phyloP scores from a whole-genome alignment of 1,140 invertebrate species.

The Nasonia longicornis region DNA sequence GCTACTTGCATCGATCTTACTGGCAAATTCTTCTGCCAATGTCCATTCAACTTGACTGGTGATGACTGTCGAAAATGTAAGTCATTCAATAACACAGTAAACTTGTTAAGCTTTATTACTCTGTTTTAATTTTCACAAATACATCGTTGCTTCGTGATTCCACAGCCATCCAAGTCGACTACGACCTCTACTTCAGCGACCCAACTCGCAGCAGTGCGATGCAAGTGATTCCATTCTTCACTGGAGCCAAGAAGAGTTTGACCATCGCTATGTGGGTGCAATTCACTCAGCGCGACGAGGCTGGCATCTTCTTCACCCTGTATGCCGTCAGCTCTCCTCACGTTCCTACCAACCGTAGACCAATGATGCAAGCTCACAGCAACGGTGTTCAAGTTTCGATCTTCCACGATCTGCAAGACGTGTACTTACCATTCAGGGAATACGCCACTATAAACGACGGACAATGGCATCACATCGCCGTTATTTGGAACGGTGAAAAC shows the following conservation, averaged over 20 bases:
- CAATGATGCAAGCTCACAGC: slow-evolving; percentile 89
- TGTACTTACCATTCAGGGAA: slow-evolving; percentile 90
- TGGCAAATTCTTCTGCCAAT: slow-evolving; percentile 93
- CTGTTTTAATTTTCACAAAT: slow-evolving; percentile 25
- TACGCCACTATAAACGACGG: slow-evolving; percentile 95
- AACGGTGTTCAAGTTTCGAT: slow-evolving; percentile 90
- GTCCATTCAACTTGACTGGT: slow-evolving; percentile 95
- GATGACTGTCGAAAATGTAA: slow-evolving; percentile 95
- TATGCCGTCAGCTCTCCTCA: slow-evolving; percentile 88
- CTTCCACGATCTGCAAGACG: slow-evolving; percentile 88
- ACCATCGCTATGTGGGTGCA: slow-evolving; percentile 97
- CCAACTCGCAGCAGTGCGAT: slow-evolving; percentile 87
- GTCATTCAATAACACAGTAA: slow-evolving; percentile 50
- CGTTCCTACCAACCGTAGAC: slow-evolving; percentile 81
- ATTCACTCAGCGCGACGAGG: slow-evolving; percentile 89
- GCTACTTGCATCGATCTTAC: slow-evolving; percentile 95
- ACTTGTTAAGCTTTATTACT: slow-evolving; percentile 19
- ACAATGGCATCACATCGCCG: slow-evolving; percentile 95
- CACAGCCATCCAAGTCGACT: slow-evolving; percentile 93
- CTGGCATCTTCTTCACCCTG: slow-evolving; percentile 93
- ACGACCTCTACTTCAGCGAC: slow-evolving; percentile 95
- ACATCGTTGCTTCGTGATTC: slow-evolving; percentile 46
- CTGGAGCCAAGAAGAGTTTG: slow-evolving; percentile 80
- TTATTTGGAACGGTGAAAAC: slow-evolving; percentile 91
- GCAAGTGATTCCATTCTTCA: slow-evolving; percentile 90